Evolutionary conservation across 2,113 vertebrate genomes (phyloP), one percentile per base, ranked within the genome.

Genomic region (Caranx melampygus): DNA sequence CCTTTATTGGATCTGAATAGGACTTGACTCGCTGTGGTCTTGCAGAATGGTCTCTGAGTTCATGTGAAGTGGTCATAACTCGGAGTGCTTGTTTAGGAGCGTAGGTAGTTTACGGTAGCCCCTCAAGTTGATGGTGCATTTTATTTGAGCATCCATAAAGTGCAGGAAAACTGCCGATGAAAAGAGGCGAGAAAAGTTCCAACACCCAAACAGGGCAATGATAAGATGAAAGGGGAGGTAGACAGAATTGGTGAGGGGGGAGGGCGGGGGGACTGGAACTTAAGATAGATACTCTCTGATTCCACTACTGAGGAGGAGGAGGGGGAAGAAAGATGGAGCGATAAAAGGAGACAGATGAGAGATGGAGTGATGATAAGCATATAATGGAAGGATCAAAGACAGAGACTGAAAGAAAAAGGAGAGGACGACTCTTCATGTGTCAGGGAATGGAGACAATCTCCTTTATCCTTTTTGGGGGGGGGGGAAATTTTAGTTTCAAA

Each of bases 101-200:
- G n/a, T 69, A 51, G 57, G 35, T 63, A 51, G 70, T 86, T 86
- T 82, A 82, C 47, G 66, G 62, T 65, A 59, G 78, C 72, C 52
- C 51, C 66, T 76, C 44, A 68, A 65, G 45, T 79, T 78, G 78
- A 87, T 85, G 73, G 44, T 51, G 59, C 66, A 45, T 87, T 86
- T 81, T 87, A 86, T 81, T 68, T 45, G 54, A 84, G 65, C 62
- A 55, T 65, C 71, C 10, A 75, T 67, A 81, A 75, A 82, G 65
- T 76, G 80, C 69, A 73, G 31, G 88, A 62, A 89, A 90, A 92
- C n/a, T 58, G 18, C 20, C 76, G 47, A 18, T 84, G 76, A 86
- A 72, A 65, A 59, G 13, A 64, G 66, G 44, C 33, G 34, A 64
- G 40, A 21, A 47, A 84, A 66, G 75, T 81, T 72, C 82, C 12